Base-by-base conservation (phyloP, 2,797 vertebrate genomes). In the Ispidina picta region DNA sequence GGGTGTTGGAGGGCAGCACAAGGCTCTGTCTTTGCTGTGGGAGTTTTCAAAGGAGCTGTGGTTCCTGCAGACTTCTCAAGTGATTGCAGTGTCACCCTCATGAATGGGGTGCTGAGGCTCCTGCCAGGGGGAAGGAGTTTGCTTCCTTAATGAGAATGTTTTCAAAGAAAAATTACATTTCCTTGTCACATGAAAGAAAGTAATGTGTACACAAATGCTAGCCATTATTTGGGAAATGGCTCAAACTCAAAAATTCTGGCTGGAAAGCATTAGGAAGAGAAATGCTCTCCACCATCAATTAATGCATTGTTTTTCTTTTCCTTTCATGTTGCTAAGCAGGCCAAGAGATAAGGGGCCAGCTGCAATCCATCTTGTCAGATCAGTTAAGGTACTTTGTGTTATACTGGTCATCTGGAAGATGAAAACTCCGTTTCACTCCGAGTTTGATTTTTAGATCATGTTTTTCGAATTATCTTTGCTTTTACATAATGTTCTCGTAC, bases 241-340 rank as follows among this genome's bases (percentile, higher is more conserved):
- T 94, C 22, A 4, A 84, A 65, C 86, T 94, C 93, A 94, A 92
- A 96, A 93, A 91, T 89, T 74, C 88, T 94, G 87, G 64, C 95
- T 96, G 94, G 94, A 94, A 96, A 93, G 74, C 92, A 96, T 96
- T 94, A 96, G 90, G 75, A 94, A 89, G 88, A 94, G 92, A 94
- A 93, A 83, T 19, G 25, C 87, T 91, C 83, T 88, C 54, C 44
- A n/a, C 63, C 74, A 89, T 96, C 93, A 96, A 94, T 95, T 96
- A 96, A 94, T 94, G 88, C 81, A 89, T 95, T 96, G 93, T 95
- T 94, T 94, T 94, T 96, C 90, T 92, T 93, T 59, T 84, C 81
- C 89, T 96, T 95, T 95, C 77, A 96, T 95, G 90, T 97, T 88
- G 79, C 89, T 88, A 88, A 90, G 83, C 93, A 93, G 83, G 87